These are phyloP conservation scores for Brachypalpus laphriformis DNA, from an alignment of 2,888 invertebrate genomes.

Conservation along the genomic window DNA sequence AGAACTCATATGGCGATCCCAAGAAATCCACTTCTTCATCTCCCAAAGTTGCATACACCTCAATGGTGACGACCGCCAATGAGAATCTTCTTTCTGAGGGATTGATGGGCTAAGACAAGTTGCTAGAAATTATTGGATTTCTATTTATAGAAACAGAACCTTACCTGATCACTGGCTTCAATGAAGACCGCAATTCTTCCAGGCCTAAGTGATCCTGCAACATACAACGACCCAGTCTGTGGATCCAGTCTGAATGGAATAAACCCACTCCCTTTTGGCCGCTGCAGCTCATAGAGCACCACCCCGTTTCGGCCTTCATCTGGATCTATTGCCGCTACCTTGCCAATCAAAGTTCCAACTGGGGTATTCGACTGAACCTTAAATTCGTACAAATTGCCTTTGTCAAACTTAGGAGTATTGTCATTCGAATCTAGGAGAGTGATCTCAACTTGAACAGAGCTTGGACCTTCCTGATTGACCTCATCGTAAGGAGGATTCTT, in stretches of 20 bases:
- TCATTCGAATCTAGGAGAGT: slow-evolving; percentile 95
- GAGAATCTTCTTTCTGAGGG: slow-evolving; percentile 92
- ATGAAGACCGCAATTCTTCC: slow-evolving; percentile 92
- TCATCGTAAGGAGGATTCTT: slow-evolving; percentile 86
- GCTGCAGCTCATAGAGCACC: slow-evolving; percentile 89
- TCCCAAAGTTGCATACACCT: slow-evolving; percentile 85
- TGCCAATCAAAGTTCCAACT: slow-evolving; percentile 89
- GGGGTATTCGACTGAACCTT: slow-evolving; percentile 87
- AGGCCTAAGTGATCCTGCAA: slow-evolving; percentile 86
- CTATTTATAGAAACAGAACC: too few relatives aligned
- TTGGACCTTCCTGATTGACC: slow-evolving; percentile 79
- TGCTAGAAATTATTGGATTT: too few relatives aligned
- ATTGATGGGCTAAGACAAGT: slow-evolving; percentile 86
- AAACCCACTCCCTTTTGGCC: slow-evolving; percentile 86
- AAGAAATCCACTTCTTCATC: slow-evolving; percentile 89
- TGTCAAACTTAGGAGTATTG: slow-evolving; percentile 93
- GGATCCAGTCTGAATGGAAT: slow-evolving; percentile 89
- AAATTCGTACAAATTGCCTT: slow-evolving; percentile 92
- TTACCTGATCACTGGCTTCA: slow-evolving; percentile 89
- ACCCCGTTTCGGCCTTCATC: slow-evolving; percentile 88
- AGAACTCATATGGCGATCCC: slow-evolving; percentile 94
- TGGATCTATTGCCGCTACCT: slow-evolving; percentile 91
- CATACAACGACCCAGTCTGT: slow-evolving; percentile 87
- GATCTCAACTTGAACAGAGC: slow-evolving; percentile 90
- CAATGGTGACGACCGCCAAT: slow-evolving; percentile 92